These are phyloP conservation scores for Oncorhynchus clarkii DNA, from an alignment of 2,113 vertebrate species.

Conservation along the genomic window DNA sequence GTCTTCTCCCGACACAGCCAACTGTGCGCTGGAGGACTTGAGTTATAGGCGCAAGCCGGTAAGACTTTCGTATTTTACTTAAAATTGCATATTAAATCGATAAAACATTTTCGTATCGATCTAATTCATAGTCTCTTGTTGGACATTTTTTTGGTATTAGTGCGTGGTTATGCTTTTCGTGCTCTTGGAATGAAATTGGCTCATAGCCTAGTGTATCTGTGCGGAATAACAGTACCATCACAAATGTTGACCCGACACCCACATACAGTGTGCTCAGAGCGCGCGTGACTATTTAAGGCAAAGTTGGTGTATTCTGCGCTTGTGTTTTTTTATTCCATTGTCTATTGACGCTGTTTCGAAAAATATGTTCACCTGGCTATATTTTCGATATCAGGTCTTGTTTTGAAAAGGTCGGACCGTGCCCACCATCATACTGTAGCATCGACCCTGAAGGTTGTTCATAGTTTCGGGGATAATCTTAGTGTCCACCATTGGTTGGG, in stretches of 20 bases:
- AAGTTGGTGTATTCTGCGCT: not conserved
- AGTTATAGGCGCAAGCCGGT: conserved; percentile 51
- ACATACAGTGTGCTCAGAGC: not conserved
- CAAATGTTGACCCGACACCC: not conserved
- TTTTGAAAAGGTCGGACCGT: too few species aligned
- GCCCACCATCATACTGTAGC: too few species aligned
- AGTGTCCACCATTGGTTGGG: too few species aligned
- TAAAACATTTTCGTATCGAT: too few species aligned
- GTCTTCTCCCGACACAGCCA: conserved; percentile 20
- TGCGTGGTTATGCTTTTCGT: not conserved
- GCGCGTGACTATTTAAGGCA: conserved; percentile 5
- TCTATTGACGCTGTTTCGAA: not conserved
- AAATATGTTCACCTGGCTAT: too few species aligned
- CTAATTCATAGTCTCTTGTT: too few species aligned
- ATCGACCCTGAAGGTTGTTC: too few species aligned
- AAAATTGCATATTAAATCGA: not conserved
- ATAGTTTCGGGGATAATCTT: too few species aligned
- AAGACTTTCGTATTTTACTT: conserved; percentile 25
- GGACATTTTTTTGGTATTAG: too few species aligned
- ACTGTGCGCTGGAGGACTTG: conserved; percentile 17
- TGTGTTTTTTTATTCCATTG: not conserved
- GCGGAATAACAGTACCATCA: not conserved
- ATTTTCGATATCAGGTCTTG: too few species aligned
- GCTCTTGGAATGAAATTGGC: not conserved
- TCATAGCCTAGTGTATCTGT: too few species aligned